These are phyloP conservation scores for Drosophila nannoptera DNA, from an alignment of 1,140 invertebrate species.

Conservation along the genomic window DNA sequence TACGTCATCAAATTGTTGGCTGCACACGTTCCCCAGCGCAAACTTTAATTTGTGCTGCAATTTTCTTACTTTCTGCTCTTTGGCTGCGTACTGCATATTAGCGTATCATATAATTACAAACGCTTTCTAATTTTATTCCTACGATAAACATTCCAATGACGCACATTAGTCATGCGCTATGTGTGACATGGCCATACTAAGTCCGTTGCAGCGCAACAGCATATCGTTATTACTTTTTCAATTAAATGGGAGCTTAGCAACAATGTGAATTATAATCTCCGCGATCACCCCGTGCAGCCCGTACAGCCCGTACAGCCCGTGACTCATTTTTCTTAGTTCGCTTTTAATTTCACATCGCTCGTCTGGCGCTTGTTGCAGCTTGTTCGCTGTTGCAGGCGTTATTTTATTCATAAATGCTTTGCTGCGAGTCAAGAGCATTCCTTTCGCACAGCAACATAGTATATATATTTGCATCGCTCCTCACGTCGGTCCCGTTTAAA, in stretches of 20 bases:
- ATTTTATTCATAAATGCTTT: slow-evolving; percentile 76
- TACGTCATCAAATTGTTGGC: slow-evolving; percentile 59
- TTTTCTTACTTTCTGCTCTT: slow-evolving; percentile 19
- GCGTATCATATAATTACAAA: slow-evolving; percentile 39
- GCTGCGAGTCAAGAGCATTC: slow-evolving; percentile 35
- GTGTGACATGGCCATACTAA: background rate
- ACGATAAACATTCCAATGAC: slow-evolving; percentile 1
- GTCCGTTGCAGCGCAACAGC: slow-evolving; percentile 14
- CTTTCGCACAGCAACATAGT: slow-evolving; percentile 6
- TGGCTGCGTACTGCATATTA: slow-evolving; percentile 14
- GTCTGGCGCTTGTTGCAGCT: slow-evolving; percentile 49
- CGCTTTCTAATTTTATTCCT: slow-evolving; percentile 34
- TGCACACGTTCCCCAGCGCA: slow-evolving; percentile 2
- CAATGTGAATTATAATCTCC: slow-evolving; percentile 16
- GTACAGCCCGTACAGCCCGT: background rate
- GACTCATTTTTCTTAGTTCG: slow-evolving; percentile 54
- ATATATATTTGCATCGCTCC: slow-evolving; percentile 37
- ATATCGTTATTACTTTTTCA: slow-evolving; percentile 66
- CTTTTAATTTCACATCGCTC: slow-evolving; percentile 67
- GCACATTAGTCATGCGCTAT: slow-evolving; percentile 45
- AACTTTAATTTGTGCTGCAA: slow-evolving; percentile 15
- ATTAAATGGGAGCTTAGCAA: slow-evolving; percentile 53
- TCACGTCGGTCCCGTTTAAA: slow-evolving; percentile 70
- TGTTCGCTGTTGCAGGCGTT: slow-evolving; percentile 31
- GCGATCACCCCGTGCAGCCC: background rate